Evolutionary conservation across 2,113 vertebrate species (phyloP).

Genomic region (Condylura cristata): DNA sequence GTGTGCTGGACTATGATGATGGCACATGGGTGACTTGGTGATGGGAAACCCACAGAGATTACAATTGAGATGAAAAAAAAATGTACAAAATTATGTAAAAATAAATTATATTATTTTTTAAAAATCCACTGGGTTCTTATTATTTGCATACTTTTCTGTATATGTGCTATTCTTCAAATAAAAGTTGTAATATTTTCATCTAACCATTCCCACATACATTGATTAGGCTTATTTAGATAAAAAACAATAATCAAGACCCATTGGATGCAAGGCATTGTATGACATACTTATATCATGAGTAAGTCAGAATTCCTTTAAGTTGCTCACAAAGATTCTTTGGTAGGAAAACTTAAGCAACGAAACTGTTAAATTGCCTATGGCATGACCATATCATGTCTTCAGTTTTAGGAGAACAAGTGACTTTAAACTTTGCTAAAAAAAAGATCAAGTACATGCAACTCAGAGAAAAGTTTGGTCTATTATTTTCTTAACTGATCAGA

Average conservation of each 20-base stretch:
- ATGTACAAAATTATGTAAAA: too few species aligned
- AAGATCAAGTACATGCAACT: conserved; percentile 26
- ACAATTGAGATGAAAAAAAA: too few species aligned
- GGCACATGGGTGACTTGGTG: too few species aligned
- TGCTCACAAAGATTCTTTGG: neutral
- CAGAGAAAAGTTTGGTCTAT: conserved; percentile 58
- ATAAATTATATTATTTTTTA: too few species aligned
- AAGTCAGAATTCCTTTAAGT: neutral
- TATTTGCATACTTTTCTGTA: conserved; percentile 21
- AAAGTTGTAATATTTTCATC: neutral
- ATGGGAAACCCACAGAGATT: too few species aligned
- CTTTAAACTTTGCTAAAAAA: conserved; percentile 38
- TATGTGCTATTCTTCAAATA: neutral
- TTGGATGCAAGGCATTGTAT: neutral
- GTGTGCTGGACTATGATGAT: too few species aligned
- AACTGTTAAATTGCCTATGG: neutral
- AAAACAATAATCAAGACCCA: neutral
- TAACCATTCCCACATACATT: neutral
- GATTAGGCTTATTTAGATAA: conserved; percentile 34
- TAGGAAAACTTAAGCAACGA: neutral
- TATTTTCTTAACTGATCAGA: conserved; percentile 73
- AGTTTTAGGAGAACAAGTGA: conserved; percentile 50
- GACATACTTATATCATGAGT: neutral
- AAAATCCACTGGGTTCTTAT: neutral
- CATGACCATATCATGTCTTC: neutral